A percentile compares a stretch with the other conserved stretches of the same genome.
These are phyloP conservation scores for Coleophora flavipennella DNA, from an alignment of 2,888 invertebrate genomes.

Conservation along the genomic window DNA sequence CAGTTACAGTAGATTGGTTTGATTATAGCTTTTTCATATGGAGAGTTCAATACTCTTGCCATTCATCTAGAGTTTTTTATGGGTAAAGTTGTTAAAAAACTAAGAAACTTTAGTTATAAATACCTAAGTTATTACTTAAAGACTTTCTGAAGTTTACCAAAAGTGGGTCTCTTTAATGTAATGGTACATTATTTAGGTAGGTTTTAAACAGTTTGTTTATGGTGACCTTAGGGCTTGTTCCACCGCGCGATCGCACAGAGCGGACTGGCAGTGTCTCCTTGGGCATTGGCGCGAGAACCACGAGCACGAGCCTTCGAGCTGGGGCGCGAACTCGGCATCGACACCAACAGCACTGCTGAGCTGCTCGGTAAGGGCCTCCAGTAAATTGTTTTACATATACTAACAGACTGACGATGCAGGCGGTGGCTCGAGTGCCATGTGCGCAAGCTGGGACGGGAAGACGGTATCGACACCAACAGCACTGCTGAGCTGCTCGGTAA, in stretches of 20 bases:
- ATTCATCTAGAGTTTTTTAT: too few species aligned
- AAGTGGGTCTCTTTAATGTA: too few species aligned
- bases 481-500: conserved; percentile 69
- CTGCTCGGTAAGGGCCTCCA: conserved; percentile 45
- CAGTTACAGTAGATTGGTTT: too few species aligned
- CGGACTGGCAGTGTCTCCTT: conserved; percentile 74
- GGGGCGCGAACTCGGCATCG: conserved; percentile 72
- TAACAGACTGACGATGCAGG: conserved; percentile 76
- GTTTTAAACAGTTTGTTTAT: too few species aligned
- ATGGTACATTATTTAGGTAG: too few species aligned
- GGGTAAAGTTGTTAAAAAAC: too few species aligned
- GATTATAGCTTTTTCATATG: too few species aligned
- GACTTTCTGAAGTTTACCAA: too few species aligned
- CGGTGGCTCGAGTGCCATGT: conserved; percentile 63
- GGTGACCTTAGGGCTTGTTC: conserved; percentile 61
- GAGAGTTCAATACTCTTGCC: too few species aligned
- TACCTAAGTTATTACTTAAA: too few species aligned
- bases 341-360: conserved; percentile 70
- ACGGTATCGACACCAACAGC: conserved; percentile 73
- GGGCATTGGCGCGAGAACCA: conserved; percentile 71
- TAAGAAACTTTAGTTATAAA: too few species aligned
- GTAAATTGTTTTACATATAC: background rate
- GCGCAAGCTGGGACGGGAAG: conserved; percentile 67
- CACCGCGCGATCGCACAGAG: conserved; percentile 76
- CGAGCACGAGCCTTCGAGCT: conserved; percentile 66